phyloP scores from a whole-genome alignment of 1,140 invertebrate species.

The Rhysida immarginata region DNA sequence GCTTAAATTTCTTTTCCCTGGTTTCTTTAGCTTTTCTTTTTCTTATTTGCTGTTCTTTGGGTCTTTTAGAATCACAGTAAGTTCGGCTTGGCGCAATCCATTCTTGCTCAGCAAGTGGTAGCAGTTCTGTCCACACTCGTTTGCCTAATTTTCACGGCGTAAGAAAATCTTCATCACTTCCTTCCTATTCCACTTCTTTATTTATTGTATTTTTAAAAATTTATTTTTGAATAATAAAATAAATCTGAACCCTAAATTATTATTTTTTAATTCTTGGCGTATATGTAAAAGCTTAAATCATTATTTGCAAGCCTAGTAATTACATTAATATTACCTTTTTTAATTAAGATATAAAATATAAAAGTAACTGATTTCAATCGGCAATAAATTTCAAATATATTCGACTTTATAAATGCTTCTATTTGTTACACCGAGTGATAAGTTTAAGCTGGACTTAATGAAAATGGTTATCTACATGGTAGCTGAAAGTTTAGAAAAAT shows the following conservation, averaged over 20 bases:
- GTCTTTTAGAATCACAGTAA: neutral
- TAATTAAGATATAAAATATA: neutral
- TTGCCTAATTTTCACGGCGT: slow-evolving; percentile 95
- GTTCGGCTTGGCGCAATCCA: neutral
- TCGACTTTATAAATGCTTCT: too few species aligned
- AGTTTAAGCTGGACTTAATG: too few species aligned
- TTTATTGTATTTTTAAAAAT: neutral
- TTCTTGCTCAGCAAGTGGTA: slow-evolving; percentile 57
- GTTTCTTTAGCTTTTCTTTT: neutral
- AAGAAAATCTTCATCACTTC: slow-evolving; percentile 24
- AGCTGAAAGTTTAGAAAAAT: too few species aligned
- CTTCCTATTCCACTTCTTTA: too few species aligned
- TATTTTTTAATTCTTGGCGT: neutral
- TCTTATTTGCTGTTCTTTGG: neutral
- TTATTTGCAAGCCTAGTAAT: neutral
- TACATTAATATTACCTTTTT: neutral
- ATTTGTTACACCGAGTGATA: too few species aligned
- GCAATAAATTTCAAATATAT: too few species aligned
- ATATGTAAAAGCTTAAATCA: neutral
- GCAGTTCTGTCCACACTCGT: slow-evolving; percentile 85
- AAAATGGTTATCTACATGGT: too few species aligned
- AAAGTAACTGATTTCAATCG: too few species aligned
- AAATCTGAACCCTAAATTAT: neutral
- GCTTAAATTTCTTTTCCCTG: too few species aligned
- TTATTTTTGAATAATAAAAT: neutral